Conservation (phyloP, 2,888 invertebrate genomes). For the Catocala fraxini region DNA sequence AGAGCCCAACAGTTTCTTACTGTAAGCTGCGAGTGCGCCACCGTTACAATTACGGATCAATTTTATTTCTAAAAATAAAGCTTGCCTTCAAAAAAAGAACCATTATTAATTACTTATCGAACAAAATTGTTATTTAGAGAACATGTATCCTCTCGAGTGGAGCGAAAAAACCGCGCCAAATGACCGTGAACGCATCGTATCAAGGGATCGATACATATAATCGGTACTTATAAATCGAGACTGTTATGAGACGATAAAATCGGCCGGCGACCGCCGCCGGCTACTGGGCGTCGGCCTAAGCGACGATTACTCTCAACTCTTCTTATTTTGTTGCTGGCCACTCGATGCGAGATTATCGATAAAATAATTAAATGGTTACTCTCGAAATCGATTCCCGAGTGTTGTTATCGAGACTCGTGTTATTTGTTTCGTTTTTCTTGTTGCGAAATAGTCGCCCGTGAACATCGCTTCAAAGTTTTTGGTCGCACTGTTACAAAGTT, state of each 20-base stretch:
- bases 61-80: conserved; percentile 49
- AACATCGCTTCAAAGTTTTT: conserved; percentile 40
- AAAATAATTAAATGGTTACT: conserved; percentile 88
- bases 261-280: conserved; percentile 81
- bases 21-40: conserved; percentile 28
- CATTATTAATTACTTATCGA: conserved; percentile 65
- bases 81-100: conserved; percentile 45
- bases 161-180: conserved; percentile 77
- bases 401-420: conserved; percentile 83
- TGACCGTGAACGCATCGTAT: conserved; percentile 79
- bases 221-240: conserved; percentile 87
- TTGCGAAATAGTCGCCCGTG: conserved; percentile 64
- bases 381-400: conserved; percentile 87
- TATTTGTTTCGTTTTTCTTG: conserved; percentile 83
- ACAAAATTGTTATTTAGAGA: conserved; percentile 69
- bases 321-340: conserved; percentile 79
- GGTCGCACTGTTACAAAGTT: conserved; percentile 36
- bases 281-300: conserved; percentile 86
- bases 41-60: conserved; percentile 42
- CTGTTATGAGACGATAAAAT: conserved; percentile 87
- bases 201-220: conserved; percentile 84
- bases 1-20: conserved; percentile 25
- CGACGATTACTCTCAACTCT: conserved; percentile 83
- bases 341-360: conserved; percentile 86
- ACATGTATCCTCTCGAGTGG: conserved; percentile 56